These are phyloP conservation scores for Eumacrocentrus americanus DNA, from an alignment of 2,888 invertebrate species.

Conservation along the genomic window DNA sequence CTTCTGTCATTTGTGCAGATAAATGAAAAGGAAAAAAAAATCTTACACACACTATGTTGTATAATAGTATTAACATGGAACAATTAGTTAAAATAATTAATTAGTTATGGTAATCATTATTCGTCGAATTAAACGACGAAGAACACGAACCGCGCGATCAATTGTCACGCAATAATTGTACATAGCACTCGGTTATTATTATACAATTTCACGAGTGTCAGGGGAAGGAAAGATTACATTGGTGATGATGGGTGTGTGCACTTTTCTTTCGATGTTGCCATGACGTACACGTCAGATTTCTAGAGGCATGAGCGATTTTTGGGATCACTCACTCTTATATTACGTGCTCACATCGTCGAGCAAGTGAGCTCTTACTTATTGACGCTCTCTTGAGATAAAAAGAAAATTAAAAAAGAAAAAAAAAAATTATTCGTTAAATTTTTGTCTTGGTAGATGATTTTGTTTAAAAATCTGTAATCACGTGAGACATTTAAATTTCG, in stretches of 20 bases:
- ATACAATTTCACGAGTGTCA: conserved; percentile 28
- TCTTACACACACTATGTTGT: conserved; percentile 23
- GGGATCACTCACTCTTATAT: too few relatives aligned
- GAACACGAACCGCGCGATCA: too few relatives aligned
- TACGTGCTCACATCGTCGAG: too few relatives aligned
- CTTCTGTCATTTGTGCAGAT: too few relatives aligned
- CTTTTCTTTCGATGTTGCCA: conserved; percentile 14
- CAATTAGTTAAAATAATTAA: conserved; percentile 37
- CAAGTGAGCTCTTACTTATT: too few relatives aligned
- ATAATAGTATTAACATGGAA: conserved; percentile 31
- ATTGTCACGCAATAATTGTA: conserved; percentile 39
- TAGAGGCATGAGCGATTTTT: background rate
- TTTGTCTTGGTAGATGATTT: background rate
- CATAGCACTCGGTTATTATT: conserved; percentile 38
- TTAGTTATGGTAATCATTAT: conserved; percentile 35
- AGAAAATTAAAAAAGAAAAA: too few relatives aligned
- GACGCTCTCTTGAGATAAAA: too few relatives aligned
- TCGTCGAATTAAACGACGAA: conserved; percentile 25
- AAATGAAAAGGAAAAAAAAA: conserved; percentile 13
- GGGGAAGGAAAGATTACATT: conserved; percentile 29
- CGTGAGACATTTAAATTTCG: conserved; percentile 8
- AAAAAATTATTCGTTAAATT: background rate
- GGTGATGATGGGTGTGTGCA: conserved; percentile 12
- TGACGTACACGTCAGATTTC: conserved; percentile 3
- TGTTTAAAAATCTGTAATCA: background rate